Base-by-base conservation (phyloP, 2,888 invertebrate genomes). In the Drepanosiphum platanoidis region DNA sequence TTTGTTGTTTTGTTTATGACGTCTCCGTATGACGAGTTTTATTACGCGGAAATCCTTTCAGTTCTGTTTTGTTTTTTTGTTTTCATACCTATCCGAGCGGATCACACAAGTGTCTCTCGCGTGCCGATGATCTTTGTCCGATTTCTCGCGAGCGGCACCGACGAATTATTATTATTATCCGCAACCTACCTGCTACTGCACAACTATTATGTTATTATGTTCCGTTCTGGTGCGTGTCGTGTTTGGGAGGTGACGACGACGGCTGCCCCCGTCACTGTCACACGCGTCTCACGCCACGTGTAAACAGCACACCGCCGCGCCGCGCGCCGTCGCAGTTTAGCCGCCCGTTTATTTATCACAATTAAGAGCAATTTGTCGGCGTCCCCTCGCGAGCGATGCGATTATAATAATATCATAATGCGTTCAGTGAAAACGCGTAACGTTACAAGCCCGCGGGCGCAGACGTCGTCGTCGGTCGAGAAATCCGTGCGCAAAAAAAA, bases 101-200 rank as follows among this genome's bases (percentile, higher is more conserved):
- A 71, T 71, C 39, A 39, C 39, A 39, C 36, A 32, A 71, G n/a
- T 39, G 71, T n/a, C 13, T 27, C 68, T 71, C 71, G 68, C 68
- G 36, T 71, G 39, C 34, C 71, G n/a, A 39, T 22, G 34, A 71
- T 71, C n/a, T 71, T 27, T 36, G 39, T 39, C 15, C 71, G 36
- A 71, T 71, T 36, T 71, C 71, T 36, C 39, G 22, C 61, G 61
- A 61, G n/a, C 61, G 61, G 61, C 61, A 15, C n/a, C 27, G 34
- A 39, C 39, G 36, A 71, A 61, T 61, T 27, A 27, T 22, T 11
- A n/a, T 61, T 61, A n/a, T 27, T 27, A 27, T 61, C 61, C 27
- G 61, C 27, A 9, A 11, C 42, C 42, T 42, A 11, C 11, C 42
- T 42, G 42, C n/a, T n/a, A n/a, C n/a, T n/a, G n/a, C 52, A 8